Evolutionary conservation across 2,113 vertebrate species (phyloP).

Genomic region (Lepus europaeus): DNA sequence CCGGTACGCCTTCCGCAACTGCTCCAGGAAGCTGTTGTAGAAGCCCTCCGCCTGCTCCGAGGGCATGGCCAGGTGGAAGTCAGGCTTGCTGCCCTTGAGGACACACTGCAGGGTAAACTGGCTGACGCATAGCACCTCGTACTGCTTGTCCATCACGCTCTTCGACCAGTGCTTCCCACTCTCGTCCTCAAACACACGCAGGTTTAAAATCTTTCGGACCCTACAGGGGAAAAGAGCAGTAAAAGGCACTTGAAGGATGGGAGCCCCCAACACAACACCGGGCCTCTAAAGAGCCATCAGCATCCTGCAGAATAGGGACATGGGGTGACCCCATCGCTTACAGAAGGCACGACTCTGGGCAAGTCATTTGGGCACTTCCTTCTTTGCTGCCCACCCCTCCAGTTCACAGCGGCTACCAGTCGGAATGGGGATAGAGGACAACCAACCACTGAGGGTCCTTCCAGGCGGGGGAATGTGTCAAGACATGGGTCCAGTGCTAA

Average conservation of each 20-base stretch:
- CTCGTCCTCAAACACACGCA: constrained; percentile 96
- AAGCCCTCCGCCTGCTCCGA: constrained; percentile 94
- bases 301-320: background rate
- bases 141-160: constrained; percentile 95
- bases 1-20: constrained; percentile 93
- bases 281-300: background rate
- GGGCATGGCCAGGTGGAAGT: constrained; percentile 97
- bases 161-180: constrained; percentile 95
- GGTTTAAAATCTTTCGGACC: constrained; percentile 97
- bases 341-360: background rate
- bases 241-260: background rate
- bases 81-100: constrained; percentile 97
- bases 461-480: background rate
- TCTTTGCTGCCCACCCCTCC: background rate
- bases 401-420: background rate
- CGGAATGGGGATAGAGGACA: background rate
- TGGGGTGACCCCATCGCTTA: background rate
- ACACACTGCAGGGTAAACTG: constrained; percentile 98
- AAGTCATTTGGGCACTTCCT: background rate
- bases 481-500: background rate
- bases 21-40: constrained; percentile 95
- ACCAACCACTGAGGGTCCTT: background rate
- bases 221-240: constrained; percentile 84
- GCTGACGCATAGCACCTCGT: constrained; percentile 96
- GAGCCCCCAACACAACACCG: background rate